A percentile compares a stretch with the other conserved stretches of the same genome.
phyloP scores from a whole-genome alignment of 2,113 vertebrate species.

The Thomomys bottae region DNA sequence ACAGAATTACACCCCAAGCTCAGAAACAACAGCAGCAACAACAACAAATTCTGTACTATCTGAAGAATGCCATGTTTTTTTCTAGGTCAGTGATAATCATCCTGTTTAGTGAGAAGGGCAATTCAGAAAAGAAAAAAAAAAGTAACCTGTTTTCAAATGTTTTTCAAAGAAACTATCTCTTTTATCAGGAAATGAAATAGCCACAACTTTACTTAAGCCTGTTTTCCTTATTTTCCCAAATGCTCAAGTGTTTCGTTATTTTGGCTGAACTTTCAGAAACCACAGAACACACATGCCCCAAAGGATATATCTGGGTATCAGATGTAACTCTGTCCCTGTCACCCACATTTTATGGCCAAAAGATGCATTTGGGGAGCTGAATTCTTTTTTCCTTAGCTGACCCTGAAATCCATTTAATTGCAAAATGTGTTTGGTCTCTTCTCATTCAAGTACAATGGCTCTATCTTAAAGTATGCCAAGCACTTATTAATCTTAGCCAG shows the following conservation, averaged over 20 bases:
- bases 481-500: not conserved
- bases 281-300: not conserved
- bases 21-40: not conserved
- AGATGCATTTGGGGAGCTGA: constrained; percentile 44
- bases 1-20: not conserved
- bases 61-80: constrained; percentile 43
- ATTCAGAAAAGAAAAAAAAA: constrained; percentile 55
- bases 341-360: constrained; percentile 18
- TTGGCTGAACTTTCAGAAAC: constrained; percentile 45
- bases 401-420: not conserved
- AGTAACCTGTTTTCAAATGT: constrained; percentile 28
- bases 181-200: constrained; percentile 57
- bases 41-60: not conserved
- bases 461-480: not conserved
- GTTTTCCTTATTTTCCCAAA: constrained; percentile 50
- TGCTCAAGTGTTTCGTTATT: constrained; percentile 32
- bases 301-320: constrained; percentile 14
- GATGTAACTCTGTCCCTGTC: constrained; percentile 18
- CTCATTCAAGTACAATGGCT: not conserved
- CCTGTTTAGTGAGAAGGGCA: constrained; percentile 21
- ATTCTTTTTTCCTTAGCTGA: constrained; percentile 57
- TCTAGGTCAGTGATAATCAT: constrained; percentile 52
- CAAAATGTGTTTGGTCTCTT: not conserved
- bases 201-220: constrained; percentile 21
- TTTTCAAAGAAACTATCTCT: constrained; percentile 25